Conservation (phyloP, 2,888 invertebrate genomes). For the Sphaerophoria rueppellii region DNA sequence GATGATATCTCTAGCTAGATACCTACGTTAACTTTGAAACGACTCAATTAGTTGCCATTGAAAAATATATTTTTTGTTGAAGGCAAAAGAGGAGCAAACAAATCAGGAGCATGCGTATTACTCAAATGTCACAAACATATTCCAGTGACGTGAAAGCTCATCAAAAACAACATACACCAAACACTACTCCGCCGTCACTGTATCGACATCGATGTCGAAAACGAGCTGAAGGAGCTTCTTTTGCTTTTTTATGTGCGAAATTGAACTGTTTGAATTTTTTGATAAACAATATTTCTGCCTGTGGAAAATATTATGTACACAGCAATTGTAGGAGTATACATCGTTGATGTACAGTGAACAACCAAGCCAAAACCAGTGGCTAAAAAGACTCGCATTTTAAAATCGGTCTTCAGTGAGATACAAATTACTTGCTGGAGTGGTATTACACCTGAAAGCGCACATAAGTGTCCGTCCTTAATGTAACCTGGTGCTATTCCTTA, state of each 20-base stretch:
- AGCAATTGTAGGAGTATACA: not conserved
- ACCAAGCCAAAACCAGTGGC: slow-evolving; percentile 7
- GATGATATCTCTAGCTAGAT: slow-evolving; percentile 9
- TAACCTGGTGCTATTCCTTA: slow-evolving; percentile 10
- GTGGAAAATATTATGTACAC: slow-evolving; percentile 52
- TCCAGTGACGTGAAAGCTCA: slow-evolving; percentile 64
- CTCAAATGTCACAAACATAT: not conserved
- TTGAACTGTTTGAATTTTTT: slow-evolving; percentile 62
- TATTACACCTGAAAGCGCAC: slow-evolving; percentile 38
- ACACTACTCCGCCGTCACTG: not conserved
- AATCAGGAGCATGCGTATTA: slow-evolving; percentile 65
- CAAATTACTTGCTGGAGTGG: slow-evolving; percentile 64
- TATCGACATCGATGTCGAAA: slow-evolving; percentile 27
- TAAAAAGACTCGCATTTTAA: slow-evolving; percentile 58
- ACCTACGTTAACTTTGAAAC: slow-evolving; percentile 1
- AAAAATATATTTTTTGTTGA: slow-evolving; percentile 14
- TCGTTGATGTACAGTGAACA: not conserved
- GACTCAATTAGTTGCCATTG: slow-evolving; percentile 16
- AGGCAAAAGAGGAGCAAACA: slow-evolving; percentile 34
- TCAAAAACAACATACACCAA: slow-evolving; percentile 34
- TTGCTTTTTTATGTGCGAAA: slow-evolving; percentile 44
- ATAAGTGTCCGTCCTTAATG: slow-evolving; percentile 26
- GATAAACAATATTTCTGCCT: slow-evolving; percentile 66
- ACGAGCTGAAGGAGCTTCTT: slow-evolving; percentile 57
- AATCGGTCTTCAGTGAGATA: slow-evolving; percentile 65